A percentile compares a stretch with the other conserved stretches of the same genome.
These are phyloP conservation scores for Rhizomys pruinosus DNA, from an alignment of 2,113 vertebrate genomes.

Conservation along the genomic window DNA sequence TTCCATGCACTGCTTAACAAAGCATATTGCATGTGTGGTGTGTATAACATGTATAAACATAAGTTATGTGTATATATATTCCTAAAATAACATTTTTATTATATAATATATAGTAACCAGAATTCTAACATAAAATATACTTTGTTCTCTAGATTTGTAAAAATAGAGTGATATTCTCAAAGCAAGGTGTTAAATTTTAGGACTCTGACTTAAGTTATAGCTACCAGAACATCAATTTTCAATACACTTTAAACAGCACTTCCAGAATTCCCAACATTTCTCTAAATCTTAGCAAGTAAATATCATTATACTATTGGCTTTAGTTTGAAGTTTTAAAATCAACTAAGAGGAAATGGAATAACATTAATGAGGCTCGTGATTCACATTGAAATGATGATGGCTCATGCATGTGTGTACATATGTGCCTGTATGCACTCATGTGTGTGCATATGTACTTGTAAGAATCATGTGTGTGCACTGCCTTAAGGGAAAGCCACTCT, in stretches of 20 bases:
- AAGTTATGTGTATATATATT: neutral
- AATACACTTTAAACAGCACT: conserved; percentile 35
- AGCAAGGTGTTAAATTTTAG: conserved; percentile 14
- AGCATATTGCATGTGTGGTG: no score
- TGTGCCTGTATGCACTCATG: neutral
- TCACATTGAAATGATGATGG: neutral
- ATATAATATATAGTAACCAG: neutral
- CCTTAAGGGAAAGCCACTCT: conserved; percentile 12
- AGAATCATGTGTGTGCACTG: neutral
- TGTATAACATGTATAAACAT: no score
- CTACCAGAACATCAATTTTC: neutral
- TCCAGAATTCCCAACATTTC: conserved; percentile 16
- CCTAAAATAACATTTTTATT: neutral
- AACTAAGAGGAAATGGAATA: conserved; percentile 41
- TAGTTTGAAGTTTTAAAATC: conserved; percentile 44
- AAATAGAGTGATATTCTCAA: neutral
- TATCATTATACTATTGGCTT: conserved; percentile 21
- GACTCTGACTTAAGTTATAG: conserved; percentile 15
- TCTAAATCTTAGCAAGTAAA: conserved; percentile 62
- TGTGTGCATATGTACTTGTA: no score
- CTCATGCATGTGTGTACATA: neutral
- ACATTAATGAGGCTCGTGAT: conserved; percentile 10
- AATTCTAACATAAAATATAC: neutral
- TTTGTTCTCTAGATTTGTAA: neutral
- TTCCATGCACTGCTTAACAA: neutral